These are phyloP conservation scores for Anas flavirostris DNA, from an alignment of 2,797 vertebrate genomes.

Conservation along the genomic window DNA sequence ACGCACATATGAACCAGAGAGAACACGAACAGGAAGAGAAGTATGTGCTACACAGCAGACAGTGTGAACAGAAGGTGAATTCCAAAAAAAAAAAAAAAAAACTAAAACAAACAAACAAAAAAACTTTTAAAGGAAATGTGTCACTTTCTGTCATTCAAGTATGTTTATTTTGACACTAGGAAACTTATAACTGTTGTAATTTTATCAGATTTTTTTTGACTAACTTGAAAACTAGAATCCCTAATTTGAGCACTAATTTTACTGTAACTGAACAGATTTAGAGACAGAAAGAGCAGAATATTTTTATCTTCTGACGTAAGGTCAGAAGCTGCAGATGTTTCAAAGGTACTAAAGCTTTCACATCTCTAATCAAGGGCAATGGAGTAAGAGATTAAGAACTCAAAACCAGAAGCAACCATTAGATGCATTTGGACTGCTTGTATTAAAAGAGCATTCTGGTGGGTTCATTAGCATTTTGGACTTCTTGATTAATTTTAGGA, in stretches of 20 bases:
- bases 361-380: background rate
- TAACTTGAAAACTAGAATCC: background rate
- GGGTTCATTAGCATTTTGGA: background rate
- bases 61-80: slow-evolving; percentile 47
- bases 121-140: slow-evolving; percentile 1
- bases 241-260: background rate
- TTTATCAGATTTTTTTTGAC: slow-evolving; percentile 8
- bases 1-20: background rate
- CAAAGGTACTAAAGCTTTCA: background rate
- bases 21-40: slow-evolving; percentile 21
- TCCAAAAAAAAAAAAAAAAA: slow-evolving; percentile 37
- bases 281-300: background rate
- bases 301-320: background rate
- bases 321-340: background rate
- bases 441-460: background rate
- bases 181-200: background rate
- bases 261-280: background rate
- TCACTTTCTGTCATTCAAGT: background rate
- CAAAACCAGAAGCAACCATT: background rate
- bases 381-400: background rate
- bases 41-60: background rate
- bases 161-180: slow-evolving; percentile 2
- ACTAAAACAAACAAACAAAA: background rate
- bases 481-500: background rate
- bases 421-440: background rate